A percentile compares a stretch with the other conserved stretches of the same genome.
Conservation (phyloP, 2,113 vertebrate species). For the Gambusia affinis region DNA sequence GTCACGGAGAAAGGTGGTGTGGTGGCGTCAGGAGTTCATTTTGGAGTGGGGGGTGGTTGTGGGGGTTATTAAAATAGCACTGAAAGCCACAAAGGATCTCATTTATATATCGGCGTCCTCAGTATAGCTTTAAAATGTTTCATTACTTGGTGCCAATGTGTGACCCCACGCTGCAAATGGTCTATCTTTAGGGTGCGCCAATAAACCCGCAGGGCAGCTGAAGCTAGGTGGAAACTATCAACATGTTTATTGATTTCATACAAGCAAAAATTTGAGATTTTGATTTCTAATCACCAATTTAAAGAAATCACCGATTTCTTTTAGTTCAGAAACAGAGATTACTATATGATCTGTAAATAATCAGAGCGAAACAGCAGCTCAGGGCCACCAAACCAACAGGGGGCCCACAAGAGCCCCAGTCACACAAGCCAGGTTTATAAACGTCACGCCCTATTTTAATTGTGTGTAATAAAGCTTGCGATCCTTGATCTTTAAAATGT, state of each 20-base stretch:
- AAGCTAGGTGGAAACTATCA: background rate
- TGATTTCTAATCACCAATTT: no score
- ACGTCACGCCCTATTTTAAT: background rate
- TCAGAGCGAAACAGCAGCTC: background rate
- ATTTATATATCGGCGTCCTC: slow-evolving; percentile 39
- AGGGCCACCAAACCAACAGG: background rate
- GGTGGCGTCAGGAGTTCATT: slow-evolving; percentile 37
- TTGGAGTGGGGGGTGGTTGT: slow-evolving; percentile 2
- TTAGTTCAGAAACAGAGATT: background rate
- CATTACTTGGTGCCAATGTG: slow-evolving; percentile 25
- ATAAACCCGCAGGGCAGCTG: background rate
- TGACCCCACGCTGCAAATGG: slow-evolving; percentile 17
- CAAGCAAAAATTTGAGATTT: background rate
- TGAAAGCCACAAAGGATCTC: slow-evolving; percentile 82
- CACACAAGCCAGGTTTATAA: background rate
- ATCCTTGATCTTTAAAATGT: background rate
- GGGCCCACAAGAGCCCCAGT: background rate
- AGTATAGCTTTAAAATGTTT: slow-evolving; percentile 28
- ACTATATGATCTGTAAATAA: background rate
- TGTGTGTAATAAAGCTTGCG: background rate
- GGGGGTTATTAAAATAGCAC: slow-evolving; percentile 84
- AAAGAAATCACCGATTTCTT: no score
- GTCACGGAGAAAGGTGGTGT: slow-evolving; percentile 88
- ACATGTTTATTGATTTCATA: background rate
- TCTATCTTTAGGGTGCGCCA: slow-evolving; percentile 18